phyloP scores from a whole-genome alignment of 2,113 vertebrate species.

The Uria aalge region DNA sequence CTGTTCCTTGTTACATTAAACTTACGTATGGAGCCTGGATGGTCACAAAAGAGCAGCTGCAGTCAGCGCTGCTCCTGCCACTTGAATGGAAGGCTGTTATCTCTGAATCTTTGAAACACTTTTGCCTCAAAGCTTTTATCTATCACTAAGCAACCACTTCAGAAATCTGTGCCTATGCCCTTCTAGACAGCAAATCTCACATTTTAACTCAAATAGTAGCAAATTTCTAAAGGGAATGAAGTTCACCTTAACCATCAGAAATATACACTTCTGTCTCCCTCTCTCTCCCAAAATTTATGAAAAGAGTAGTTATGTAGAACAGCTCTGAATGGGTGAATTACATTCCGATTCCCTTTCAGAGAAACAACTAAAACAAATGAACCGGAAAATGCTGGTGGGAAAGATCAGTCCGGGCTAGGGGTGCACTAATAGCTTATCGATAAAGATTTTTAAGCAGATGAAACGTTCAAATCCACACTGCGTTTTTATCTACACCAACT shows the following conservation, averaged over 20 bases:
- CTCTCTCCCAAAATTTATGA: background rate
- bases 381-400: background rate
- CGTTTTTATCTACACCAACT: background rate
- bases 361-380: background rate
- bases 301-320: background rate
- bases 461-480: background rate
- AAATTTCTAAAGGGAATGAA: background rate
- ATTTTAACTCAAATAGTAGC: background rate
- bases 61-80: background rate
- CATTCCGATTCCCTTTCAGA: background rate
- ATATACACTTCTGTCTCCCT: background rate
- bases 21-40: background rate
- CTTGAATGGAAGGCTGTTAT: background rate
- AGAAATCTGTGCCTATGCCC: background rate
- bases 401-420: background rate
- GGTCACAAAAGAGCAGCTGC: background rate
- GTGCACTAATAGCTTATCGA: background rate
- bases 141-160: background rate
- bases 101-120: background rate
- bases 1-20: background rate
- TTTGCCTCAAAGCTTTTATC: background rate
- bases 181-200: background rate
- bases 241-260: background rate
- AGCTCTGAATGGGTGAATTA: background rate
- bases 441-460: background rate